phyloP scores from a whole-genome alignment of 2,888 invertebrate genomes.

The Leucophenga maculata region DNA sequence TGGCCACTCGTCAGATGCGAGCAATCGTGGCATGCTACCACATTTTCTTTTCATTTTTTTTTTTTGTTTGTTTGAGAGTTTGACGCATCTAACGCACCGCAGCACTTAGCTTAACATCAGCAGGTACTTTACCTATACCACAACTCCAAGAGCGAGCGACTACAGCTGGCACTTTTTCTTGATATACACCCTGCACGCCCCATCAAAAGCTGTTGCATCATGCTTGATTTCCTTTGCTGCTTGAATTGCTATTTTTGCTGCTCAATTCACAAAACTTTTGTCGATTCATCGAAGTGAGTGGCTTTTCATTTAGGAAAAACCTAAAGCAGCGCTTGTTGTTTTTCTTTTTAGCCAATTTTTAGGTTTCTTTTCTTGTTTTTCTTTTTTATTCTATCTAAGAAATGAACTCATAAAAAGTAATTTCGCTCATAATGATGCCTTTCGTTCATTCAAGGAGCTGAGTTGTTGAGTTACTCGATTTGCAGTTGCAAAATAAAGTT shows the following conservation, averaged over 20 bases:
- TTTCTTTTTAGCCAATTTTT: constrained; percentile 31
- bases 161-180: not conserved
- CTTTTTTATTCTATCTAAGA: constrained; percentile 39
- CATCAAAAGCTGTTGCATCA: constrained; percentile 31
- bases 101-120: constrained; percentile 58
- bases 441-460: constrained; percentile 42
- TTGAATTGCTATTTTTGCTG: constrained; percentile 7
- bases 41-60: no score
- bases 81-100: not conserved
- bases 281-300: constrained; percentile 64
- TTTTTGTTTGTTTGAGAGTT: not conserved
- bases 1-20: constrained; percentile 19
- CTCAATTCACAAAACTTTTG: constrained; percentile 36
- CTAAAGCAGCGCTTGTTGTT: constrained; percentile 9
- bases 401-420: constrained; percentile 66
- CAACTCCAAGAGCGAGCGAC: not conserved
- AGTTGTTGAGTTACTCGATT: constrained; percentile 60
- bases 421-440: constrained; percentile 60
- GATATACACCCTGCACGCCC: not conserved
- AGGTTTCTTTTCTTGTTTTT: constrained; percentile 26
- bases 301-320: constrained; percentile 60
- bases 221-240: constrained; percentile 32
- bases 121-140: constrained; percentile 55
- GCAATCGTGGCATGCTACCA: no score
- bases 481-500: constrained; percentile 65